Percentiles rank a stretch among this genome's conserved stretches.
These are phyloP conservation scores for Ophioderma brevispina DNA, from an alignment of 35 echinoderm and acorn worm species.

Conservation along the genomic window DNA sequence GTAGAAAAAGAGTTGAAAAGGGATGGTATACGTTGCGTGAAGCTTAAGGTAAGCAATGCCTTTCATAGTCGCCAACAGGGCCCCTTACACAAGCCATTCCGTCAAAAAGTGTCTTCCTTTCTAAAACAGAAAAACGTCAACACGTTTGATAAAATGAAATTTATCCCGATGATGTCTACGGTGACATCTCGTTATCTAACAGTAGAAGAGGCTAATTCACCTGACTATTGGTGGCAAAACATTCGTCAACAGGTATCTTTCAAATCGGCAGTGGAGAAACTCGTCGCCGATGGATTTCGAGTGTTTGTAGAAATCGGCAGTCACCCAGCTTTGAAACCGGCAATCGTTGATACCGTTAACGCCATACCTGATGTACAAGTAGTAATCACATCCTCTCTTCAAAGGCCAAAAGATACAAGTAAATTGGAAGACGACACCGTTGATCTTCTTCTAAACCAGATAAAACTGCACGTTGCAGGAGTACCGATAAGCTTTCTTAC, in stretches of 20 bases:
- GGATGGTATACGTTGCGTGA: constrained; percentile 17
- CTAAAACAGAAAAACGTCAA: not conserved
- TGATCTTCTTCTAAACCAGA: constrained; percentile 21
- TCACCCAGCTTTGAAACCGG: constrained; percentile 28
- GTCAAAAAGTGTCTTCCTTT: constrained; percentile 9
- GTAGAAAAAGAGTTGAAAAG: not conserved
- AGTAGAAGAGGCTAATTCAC: constrained; percentile 10
- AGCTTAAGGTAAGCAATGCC: constrained; percentile 60
- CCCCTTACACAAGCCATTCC: constrained; percentile 23
- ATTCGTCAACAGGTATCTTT: constrained; percentile 35
- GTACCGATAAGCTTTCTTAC: constrained; percentile 3
- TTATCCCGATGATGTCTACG: constrained; percentile 53
- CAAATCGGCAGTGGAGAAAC: not conserved
- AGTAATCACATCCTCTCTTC: constrained; percentile 30
- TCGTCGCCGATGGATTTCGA: constrained; percentile 30
- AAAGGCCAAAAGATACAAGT: constrained; percentile 39
- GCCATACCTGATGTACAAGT: too few species aligned
- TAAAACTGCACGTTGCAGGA: constrained; percentile 46
- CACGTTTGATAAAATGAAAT: not conserved
- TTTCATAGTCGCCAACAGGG: constrained; percentile 72
- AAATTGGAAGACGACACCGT: constrained; percentile 18
- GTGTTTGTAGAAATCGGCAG: constrained; percentile 34
- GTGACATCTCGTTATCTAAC: constrained; percentile 35
- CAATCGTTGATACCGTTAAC: constrained; percentile 19
- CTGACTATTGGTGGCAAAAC: constrained; percentile 58